Conservation (phyloP, 2,113 vertebrate species). For the Mungos mungo region DNA sequence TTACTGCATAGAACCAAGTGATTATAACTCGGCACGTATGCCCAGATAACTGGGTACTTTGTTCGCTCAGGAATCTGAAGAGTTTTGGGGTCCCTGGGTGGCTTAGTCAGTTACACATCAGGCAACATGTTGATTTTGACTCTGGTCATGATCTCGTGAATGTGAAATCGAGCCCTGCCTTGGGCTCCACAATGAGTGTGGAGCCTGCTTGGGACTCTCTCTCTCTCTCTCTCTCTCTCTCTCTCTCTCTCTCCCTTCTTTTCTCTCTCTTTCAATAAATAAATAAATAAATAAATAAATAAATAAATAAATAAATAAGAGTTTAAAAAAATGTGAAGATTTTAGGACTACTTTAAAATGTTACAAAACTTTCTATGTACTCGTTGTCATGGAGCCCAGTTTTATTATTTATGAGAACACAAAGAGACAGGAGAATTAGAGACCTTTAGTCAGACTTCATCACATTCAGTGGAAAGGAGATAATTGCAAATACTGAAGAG, state of each 20-base stretch:
- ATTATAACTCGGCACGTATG: background rate
- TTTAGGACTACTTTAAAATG: background rate
- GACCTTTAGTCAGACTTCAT: slow-evolving; percentile 55
- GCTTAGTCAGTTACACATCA: no score
- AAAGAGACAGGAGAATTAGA: slow-evolving; percentile 47
- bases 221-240: no score
- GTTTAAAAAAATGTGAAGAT: background rate
- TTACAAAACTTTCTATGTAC: slow-evolving; percentile 37
- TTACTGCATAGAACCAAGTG: background rate
- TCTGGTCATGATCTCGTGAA: no score
- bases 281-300: no score
- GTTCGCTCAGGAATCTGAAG: slow-evolving; percentile 25
- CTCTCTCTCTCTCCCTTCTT: no score
- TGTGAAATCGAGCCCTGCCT: no score
- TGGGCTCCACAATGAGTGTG: no score
- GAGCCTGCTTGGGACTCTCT: no score
- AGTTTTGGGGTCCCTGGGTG: background rate
- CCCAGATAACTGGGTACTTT: background rate
- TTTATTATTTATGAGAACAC: slow-evolving; percentile 69
- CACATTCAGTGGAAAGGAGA: slow-evolving; percentile 15
- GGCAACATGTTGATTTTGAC: no score
- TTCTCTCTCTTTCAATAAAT: no score
- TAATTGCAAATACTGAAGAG: slow-evolving; percentile 34
- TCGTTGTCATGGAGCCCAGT: slow-evolving; percentile 36
- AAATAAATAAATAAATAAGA: no score